Conservation (phyloP, 2,888 invertebrate species). For the Pachycephus smyrnensis region DNA sequence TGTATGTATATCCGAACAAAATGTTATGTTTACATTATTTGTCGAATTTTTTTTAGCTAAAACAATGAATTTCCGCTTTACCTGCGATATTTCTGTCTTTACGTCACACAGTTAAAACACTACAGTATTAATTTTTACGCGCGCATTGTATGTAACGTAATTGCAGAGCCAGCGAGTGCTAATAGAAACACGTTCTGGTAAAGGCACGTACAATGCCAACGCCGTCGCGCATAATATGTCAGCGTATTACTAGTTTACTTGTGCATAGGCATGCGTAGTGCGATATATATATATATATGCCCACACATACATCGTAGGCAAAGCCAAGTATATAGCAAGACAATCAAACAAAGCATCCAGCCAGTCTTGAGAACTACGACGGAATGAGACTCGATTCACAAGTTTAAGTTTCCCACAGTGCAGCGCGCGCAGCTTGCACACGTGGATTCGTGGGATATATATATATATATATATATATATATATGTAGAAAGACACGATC, state of each 20-base stretch:
- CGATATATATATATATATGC: background rate
- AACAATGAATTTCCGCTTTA: background rate
- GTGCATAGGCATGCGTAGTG: background rate
- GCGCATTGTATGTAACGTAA: background rate
- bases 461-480: slow-evolving; percentile 11
- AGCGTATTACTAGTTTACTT: background rate
- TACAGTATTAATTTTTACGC: too few species aligned
- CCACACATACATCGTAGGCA: background rate
- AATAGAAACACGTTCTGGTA: background rate
- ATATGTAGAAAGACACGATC: slow-evolving; percentile 4
- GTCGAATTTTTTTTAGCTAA: background rate
- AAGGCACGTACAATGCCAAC: background rate
- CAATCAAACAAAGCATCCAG: background rate
- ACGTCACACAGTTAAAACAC: too few species aligned
- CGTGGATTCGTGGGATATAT: background rate
- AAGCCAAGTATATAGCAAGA: background rate
- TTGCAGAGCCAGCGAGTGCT: background rate
- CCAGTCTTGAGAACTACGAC: background rate
- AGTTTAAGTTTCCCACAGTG: slow-evolving; percentile 32
- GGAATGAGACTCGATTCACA: background rate
- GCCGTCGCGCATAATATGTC: background rate
- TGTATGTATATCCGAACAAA: too few species aligned
- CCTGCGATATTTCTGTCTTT: background rate
- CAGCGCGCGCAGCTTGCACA: slow-evolving; percentile 21
- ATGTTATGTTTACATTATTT: background rate